Conservation (phyloP, 92 coral and sea anemone genomes). For the Epizoanthus scotinus region DNA sequence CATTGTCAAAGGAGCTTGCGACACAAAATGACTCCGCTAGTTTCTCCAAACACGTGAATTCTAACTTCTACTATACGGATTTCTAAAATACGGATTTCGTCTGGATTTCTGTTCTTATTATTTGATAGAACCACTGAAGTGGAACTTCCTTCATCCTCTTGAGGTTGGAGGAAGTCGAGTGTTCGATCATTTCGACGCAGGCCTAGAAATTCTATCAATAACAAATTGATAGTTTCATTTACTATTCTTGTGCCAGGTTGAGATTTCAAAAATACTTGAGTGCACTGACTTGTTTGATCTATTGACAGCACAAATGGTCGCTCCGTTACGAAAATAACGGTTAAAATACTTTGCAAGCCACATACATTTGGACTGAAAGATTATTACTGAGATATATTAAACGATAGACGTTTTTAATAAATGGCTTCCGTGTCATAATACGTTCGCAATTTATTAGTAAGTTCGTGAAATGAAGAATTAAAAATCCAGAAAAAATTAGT, state of each 20-base stretch:
- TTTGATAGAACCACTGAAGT: too few species aligned
- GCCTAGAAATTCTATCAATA: background rate
- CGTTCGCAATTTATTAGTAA: slow-evolving; percentile 8
- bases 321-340: slow-evolving; percentile 32
- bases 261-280: slow-evolving; percentile 2
- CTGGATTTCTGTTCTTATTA: too few species aligned
- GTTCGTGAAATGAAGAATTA: slow-evolving; percentile 14
- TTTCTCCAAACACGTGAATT: too few species aligned
- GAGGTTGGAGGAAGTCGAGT: too few species aligned
- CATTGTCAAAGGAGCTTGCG: too few species aligned
- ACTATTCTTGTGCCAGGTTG: background rate
- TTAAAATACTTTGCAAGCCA: background rate
- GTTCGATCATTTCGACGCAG: too few species aligned
- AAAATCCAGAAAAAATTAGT: background rate
- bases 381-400: background rate
- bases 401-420: slow-evolving; percentile 1
- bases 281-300: background rate
- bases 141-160: too few species aligned
- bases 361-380: background rate
- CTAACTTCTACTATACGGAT: too few species aligned
- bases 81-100: too few species aligned
- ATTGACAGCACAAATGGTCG: background rate
- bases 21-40: too few species aligned
- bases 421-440: background rate
- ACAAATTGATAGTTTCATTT: background rate